Evolutionary conservation across 2,113 vertebrate species (phyloP), one percentile per base, ranked within the genome.

Genomic region (Thymallus thymallus): DNA sequence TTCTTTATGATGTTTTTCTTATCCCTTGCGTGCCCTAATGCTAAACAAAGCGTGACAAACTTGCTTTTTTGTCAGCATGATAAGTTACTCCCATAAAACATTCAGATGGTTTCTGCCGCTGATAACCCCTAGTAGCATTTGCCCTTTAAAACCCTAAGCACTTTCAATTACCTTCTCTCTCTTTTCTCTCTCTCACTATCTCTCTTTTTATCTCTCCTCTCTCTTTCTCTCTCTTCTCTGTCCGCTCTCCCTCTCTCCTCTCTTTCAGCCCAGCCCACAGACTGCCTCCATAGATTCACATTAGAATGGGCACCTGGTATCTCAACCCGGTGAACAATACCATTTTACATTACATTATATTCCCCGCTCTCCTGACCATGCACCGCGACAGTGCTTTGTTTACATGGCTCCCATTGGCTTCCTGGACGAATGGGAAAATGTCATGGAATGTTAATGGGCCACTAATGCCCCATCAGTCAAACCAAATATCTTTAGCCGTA

Each of bases 381-480:
- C 76, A 32, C 68, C 58, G 6, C 80, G 68, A 72, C 82, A 71
- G 67, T 69, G 81, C 83, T 87, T 84, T 91, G 87, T 91, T 90
- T 90, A 88, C 88, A 89, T 79, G 78, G 73, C 84, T 72, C 69
- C 83, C 72, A 68, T 65, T 72, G 48, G 82, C 82, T 85, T 88
- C 74, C 72, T 80, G 76, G 77, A 78, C 68, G 71, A 83, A 86
- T 69, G 79, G 74, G 80, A 82, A 91, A 92, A 92, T 91, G 89
- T 91, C 89, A 91, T 45, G 58, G 87, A 88, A 92, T 93, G 82
- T 88, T 90, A 92, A 91, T 92, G 71, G 68, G 24, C 64, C 26
- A 45, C 75, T 89, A 87, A 86, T 80, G 82, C 80, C 81, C 82
- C 80, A 83, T 88, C 89, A 88, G 29, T 91, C 88, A 91, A 82